Percentiles rank a stretch among this genome's conserved stretches.
Conservation (phyloP, 2,113 vertebrate species). For the Urocynchramus pylzowi region DNA sequence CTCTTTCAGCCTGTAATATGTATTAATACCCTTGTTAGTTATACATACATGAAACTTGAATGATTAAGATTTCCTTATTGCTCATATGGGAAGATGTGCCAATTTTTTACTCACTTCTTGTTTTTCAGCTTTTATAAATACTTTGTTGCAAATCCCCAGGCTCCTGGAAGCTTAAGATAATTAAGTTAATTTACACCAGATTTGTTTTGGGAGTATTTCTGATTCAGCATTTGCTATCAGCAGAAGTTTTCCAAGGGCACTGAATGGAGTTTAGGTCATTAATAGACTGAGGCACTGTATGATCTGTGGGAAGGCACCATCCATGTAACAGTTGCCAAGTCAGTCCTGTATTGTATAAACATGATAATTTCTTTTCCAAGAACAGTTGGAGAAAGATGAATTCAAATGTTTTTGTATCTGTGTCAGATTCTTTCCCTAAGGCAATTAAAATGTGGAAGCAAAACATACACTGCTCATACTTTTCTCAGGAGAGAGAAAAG, state of each 20-base stretch:
- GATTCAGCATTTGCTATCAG: conserved; percentile 58
- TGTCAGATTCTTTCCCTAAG: conserved; percentile 37
- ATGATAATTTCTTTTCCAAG: conserved; percentile 26
- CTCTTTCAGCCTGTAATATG: background rate
- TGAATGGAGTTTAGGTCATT: conserved; percentile 33
- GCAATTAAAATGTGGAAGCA: conserved; percentile 23
- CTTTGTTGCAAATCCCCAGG: conserved; percentile 6
- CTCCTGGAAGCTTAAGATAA: conserved; percentile 44
- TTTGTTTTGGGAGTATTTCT: conserved; percentile 59
- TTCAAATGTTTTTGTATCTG: conserved; percentile 3
- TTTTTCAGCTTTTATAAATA: background rate
- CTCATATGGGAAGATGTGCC: background rate
- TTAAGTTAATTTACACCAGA: conserved; percentile 53
- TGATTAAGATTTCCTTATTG: background rate
- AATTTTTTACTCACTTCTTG: background rate
- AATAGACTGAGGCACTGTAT: conserved; percentile 34
- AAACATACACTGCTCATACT: background rate
- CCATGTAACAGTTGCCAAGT: conserved; percentile 4
- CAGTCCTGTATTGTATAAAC: background rate
- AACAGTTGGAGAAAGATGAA: conserved; percentile 50
- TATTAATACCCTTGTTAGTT: background rate
- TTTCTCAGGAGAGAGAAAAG: background rate
- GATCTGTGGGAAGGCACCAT: conserved; percentile 23
- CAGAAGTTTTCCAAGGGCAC: conserved; percentile 67
- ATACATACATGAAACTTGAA: background rate